Evolutionary conservation across 2,888 invertebrate genomes (phyloP).

Genomic region (Salpingus planirostris): DNA sequence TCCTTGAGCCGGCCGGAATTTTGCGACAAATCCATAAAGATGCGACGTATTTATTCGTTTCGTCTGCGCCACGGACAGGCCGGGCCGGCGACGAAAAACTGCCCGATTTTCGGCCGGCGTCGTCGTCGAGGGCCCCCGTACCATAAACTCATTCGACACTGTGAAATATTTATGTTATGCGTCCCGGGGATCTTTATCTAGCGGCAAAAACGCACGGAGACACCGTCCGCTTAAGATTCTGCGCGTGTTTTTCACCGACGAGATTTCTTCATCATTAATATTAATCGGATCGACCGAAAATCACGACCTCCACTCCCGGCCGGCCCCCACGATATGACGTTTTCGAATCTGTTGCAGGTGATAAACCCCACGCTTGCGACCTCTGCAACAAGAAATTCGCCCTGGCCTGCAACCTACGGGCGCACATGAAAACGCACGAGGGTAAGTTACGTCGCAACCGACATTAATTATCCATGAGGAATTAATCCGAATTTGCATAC

Average conservation of each 20-base stretch:
- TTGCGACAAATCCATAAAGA: slow-evolving; percentile 30
- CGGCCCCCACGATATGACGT: too few species aligned
- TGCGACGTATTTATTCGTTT: slow-evolving; percentile 29
- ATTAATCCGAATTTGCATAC: too few species aligned
- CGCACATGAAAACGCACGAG: slow-evolving; percentile 67
- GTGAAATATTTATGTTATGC: slow-evolving; percentile 33
- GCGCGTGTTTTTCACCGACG: slow-evolving; percentile 5
- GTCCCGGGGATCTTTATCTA: slow-evolving; percentile 23
- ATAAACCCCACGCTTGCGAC: slow-evolving; percentile 63
- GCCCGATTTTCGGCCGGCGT: slow-evolving; percentile 19
- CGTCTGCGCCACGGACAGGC: slow-evolving; percentile 25
- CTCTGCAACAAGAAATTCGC: slow-evolving; percentile 65
- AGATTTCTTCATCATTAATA: background rate
- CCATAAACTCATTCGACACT: slow-evolving; percentile 21
- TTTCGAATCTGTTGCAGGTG: slow-evolving; percentile 45
- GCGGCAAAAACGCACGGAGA: slow-evolving; percentile 18
- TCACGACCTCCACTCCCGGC: too few species aligned
- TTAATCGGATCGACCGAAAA: too few species aligned
- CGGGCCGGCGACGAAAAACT: slow-evolving; percentile 20
- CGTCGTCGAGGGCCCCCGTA: slow-evolving; percentile 4
- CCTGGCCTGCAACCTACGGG: slow-evolving; percentile 61
- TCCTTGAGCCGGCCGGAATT: slow-evolving; percentile 23
- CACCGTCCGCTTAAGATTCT: slow-evolving; percentile 21
- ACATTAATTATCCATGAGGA: too few species aligned
- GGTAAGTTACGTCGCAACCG: slow-evolving; percentile 43